A percentile compares a stretch with the other conserved stretches of the same genome.
phyloP scores from a whole-genome alignment of 2,113 vertebrate genomes.

The Nothoprocta pentlandii region DNA sequence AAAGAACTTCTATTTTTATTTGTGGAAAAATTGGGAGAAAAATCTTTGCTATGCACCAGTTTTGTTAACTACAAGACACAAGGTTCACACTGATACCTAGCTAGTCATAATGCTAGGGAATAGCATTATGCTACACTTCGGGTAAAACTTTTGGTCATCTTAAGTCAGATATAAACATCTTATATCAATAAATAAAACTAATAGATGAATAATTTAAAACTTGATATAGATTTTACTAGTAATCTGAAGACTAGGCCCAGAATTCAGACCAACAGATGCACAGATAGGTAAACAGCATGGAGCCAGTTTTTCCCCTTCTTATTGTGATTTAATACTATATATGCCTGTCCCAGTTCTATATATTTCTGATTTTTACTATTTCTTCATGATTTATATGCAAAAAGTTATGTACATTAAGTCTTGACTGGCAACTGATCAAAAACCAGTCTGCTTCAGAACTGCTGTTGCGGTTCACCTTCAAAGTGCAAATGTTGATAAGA shows the following conservation, averaged over 20 bases:
- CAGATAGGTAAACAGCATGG: background rate
- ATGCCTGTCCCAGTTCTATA: background rate
- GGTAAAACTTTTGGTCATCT: background rate
- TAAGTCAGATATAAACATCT: background rate
- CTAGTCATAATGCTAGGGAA: background rate
- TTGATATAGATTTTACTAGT: background rate
- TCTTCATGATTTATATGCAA: background rate
- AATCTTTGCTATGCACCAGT: background rate
- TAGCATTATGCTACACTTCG: background rate
- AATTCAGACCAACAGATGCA: background rate
- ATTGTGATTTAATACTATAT: background rate
- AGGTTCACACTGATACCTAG: background rate
- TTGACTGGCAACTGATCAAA: background rate
- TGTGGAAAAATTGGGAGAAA: constrained; percentile 19
- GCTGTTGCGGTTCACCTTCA: background rate
- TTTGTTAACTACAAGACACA: background rate
- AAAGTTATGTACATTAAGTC: background rate
- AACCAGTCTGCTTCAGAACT: background rate
- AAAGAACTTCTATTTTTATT: constrained; percentile 7
- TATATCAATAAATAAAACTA: background rate
- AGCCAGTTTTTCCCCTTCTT: background rate
- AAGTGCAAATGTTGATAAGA: background rate
- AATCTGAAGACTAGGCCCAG: background rate
- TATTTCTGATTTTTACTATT: background rate
- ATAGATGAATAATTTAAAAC: background rate